Conservation (phyloP, 37 sponge, comb jelly and placozoan species). For the Aplysina aerophoba region DNA sequence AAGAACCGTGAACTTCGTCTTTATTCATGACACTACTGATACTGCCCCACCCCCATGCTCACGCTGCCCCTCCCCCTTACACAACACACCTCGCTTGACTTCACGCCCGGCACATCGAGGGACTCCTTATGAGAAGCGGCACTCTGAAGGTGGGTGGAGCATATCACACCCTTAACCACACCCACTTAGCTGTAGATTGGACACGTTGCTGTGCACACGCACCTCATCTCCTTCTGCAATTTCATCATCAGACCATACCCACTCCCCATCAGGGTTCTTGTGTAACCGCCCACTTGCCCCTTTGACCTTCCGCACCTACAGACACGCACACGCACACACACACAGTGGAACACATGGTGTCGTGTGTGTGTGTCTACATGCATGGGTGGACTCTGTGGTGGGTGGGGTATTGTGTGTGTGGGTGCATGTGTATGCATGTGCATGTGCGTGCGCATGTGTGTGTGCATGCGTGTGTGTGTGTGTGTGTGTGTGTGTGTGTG, state of each 20-base stretch:
- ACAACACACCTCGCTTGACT: too few relatives aligned
- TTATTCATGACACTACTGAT: too few relatives aligned
- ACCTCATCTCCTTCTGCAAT: constrained; percentile 47
- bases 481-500: not conserved
- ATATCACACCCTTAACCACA: too few relatives aligned
- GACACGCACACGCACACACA: constrained; percentile 2
- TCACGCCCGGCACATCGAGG: too few relatives aligned
- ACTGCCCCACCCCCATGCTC: not conserved
- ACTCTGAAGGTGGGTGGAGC: too few relatives aligned
- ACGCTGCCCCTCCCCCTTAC: too few relatives aligned
- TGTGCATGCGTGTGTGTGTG: not conserved
- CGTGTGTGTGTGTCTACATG: not conserved
- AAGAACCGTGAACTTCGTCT: too few relatives aligned
- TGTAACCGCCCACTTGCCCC: constrained; percentile 90
- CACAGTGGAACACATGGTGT: not conserved
- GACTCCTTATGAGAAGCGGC: too few relatives aligned
- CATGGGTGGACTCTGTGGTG: too few relatives aligned
- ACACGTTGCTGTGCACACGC: not conserved
- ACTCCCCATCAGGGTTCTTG: constrained; percentile 87
- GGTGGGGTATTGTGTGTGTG: not conserved
- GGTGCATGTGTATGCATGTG: not conserved
- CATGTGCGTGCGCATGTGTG: not conserved
- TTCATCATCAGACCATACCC: constrained; percentile 99
- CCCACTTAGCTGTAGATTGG: too few relatives aligned
- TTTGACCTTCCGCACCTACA: constrained; percentile 45